Evolutionary conservation across 2,113 vertebrate genomes (phyloP).

Genomic region (Tragelaphus strepsiceros): DNA sequence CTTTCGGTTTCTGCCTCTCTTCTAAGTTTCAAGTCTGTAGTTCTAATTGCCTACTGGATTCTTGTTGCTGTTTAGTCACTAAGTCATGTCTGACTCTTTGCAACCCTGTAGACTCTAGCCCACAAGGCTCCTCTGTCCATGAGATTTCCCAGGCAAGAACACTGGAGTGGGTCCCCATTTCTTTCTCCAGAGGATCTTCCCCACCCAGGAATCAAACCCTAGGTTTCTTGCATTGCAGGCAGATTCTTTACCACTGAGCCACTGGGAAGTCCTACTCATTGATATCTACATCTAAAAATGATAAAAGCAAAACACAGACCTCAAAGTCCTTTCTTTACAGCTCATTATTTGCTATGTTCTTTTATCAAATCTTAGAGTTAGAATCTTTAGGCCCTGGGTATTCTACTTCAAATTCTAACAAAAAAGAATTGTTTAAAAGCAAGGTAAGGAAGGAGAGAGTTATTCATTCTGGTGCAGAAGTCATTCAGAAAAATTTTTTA

Average conservation of each 20-base stretch:
- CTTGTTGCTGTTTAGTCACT: background rate
- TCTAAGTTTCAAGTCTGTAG: background rate
- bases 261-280: background rate
- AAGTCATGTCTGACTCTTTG: background rate
- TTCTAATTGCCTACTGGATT: background rate
- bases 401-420: background rate
- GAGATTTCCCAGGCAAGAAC: background rate
- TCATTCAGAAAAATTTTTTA: background rate
- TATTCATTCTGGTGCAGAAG: background rate
- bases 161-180: background rate
- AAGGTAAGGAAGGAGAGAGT: background rate
- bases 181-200: background rate
- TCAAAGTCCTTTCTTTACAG: background rate
- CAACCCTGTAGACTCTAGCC: background rate
- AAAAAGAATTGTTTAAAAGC: constrained; percentile 12
- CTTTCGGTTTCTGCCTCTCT: background rate
- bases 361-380: background rate
- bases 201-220: background rate
- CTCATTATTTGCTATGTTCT: background rate
- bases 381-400: background rate
- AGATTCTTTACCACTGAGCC: background rate
- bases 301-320: background rate
- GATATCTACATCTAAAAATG: background rate
- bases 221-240: background rate
- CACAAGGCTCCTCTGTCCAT: background rate